These are phyloP conservation scores for Gila orcuttii DNA, from an alignment of 2,113 vertebrate genomes.

Conservation along the genomic window DNA sequence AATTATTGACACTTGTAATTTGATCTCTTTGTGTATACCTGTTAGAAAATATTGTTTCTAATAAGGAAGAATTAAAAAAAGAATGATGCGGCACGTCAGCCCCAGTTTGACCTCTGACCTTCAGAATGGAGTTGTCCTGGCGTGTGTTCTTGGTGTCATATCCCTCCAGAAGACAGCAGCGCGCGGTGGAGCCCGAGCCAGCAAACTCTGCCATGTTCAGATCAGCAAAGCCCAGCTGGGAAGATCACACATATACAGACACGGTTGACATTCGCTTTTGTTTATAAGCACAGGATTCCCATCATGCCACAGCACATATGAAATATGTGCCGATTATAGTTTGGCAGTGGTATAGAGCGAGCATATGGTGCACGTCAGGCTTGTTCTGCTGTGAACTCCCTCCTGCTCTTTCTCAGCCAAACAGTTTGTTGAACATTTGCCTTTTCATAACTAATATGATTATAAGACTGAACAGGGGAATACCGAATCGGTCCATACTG, in stretches of 20 bases:
- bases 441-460: slow-evolving; percentile 10
- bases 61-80: background rate
- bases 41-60: background rate
- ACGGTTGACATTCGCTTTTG: background rate
- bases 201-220: slow-evolving; percentile 97
- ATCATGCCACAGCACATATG: background rate
- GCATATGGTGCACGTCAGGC: background rate
- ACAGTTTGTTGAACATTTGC: background rate
- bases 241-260: background rate
- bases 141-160: slow-evolving; percentile 97
- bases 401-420: background rate
- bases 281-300: slow-evolving; percentile 3
- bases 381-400: background rate
- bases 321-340: background rate
- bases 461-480: background rate
- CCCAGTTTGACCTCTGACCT: slow-evolving; percentile 73
- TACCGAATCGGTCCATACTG: background rate
- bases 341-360: background rate
- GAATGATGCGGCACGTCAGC: background rate
- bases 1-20: too few relatives aligned
- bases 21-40: too few relatives aligned
- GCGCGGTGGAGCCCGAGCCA: slow-evolving; percentile 90
- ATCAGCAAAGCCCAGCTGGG: slow-evolving; percentile 93
- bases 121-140: slow-evolving; percentile 98
- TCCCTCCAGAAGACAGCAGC: slow-evolving; percentile 95